Percentiles rank a stretch among this genome's conserved stretches.
These are phyloP conservation scores for Drosophila pallidifrons DNA, from an alignment of 1,140 invertebrate species.

Conservation along the genomic window DNA sequence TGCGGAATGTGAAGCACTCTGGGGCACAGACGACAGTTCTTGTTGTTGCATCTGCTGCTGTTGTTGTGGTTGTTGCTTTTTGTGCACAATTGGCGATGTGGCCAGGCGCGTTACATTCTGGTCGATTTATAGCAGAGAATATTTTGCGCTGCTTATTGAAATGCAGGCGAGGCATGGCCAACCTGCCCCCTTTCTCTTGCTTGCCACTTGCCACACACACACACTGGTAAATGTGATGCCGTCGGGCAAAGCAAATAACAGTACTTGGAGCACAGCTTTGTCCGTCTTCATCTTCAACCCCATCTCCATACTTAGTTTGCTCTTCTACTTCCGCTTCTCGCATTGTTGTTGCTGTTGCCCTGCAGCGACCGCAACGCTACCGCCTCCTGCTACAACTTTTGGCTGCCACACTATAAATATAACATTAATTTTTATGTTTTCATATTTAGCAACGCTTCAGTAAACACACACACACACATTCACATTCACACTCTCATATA, in stretches of 20 bases:
- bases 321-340: neutral
- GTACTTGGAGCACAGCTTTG: conserved; percentile 50
- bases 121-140: conserved; percentile 71
- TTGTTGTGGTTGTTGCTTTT: conserved; percentile 11
- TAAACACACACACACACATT: conserved; percentile 55
- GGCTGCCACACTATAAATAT: conserved; percentile 81
- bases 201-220: conserved; percentile 1
- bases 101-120: conserved; percentile 37
- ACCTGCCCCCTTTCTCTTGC: neutral
- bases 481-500: conserved; percentile 19
- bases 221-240: conserved; percentile 24
- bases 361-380: conserved; percentile 64
- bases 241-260: conserved; percentile 64
- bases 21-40: conserved; percentile 51
- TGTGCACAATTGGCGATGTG: conserved; percentile 43
- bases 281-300: conserved; percentile 12
- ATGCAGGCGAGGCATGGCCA: conserved; percentile 57
- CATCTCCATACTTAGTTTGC: neutral
- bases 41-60: neutral
- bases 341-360: conserved; percentile 45
- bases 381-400: conserved; percentile 68
- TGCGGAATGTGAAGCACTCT: conserved; percentile 55
- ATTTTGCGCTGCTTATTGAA: conserved; percentile 73
- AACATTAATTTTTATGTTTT: conserved; percentile 83
- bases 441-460: conserved; percentile 79